Evolutionary conservation across 1,140 invertebrate species (phyloP).

Genomic region (Drosophila trapezifrons): DNA sequence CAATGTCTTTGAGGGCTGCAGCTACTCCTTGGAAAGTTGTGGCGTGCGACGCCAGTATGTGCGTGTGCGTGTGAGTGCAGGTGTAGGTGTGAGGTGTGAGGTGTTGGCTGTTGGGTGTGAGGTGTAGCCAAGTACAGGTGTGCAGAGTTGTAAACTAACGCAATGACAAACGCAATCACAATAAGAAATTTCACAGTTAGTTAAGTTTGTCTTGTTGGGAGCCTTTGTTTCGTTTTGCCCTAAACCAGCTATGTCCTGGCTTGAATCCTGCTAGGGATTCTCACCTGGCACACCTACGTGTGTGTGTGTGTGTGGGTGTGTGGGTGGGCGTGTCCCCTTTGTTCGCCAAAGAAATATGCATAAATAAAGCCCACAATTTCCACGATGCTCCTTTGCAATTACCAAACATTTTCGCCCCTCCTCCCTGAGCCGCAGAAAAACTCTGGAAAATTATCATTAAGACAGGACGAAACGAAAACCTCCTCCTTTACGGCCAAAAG

Average conservation of each 20-base stretch:
- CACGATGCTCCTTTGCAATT: conserved; percentile 36
- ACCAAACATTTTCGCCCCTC: conserved; percentile 36
- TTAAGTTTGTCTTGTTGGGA: conserved; percentile 78
- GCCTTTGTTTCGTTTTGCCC: conserved; percentile 52
- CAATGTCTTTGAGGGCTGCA: conserved; percentile 50
- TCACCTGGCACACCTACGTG: conserved; percentile 56
- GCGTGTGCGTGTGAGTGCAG: no score
- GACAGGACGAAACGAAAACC: conserved; percentile 9
- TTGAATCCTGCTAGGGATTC: conserved; percentile 18
- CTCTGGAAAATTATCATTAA: conserved; percentile 45
- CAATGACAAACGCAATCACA: conserved; percentile 83
- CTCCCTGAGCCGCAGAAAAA: neutral
- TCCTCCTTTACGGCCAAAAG: conserved; percentile 17
- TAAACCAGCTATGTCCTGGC: conserved; percentile 21
- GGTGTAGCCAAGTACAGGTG: conserved; percentile 20
- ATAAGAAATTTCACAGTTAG: conserved; percentile 83
- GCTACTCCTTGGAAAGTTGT: conserved; percentile 33
- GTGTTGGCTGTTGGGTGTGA: conserved; percentile 6
- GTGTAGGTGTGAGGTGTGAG: conserved; percentile 9
- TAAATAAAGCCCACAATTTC: conserved; percentile 56
- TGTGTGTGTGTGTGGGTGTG: conserved; percentile 13
- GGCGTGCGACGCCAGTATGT: conserved; percentile 32
- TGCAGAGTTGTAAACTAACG: conserved; percentile 81
- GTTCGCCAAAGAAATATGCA: conserved; percentile 61
- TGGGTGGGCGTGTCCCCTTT: conserved; percentile 17